Conservation (phyloP, 2,113 vertebrate genomes). For the Microcebus ravelobensis region DNA sequence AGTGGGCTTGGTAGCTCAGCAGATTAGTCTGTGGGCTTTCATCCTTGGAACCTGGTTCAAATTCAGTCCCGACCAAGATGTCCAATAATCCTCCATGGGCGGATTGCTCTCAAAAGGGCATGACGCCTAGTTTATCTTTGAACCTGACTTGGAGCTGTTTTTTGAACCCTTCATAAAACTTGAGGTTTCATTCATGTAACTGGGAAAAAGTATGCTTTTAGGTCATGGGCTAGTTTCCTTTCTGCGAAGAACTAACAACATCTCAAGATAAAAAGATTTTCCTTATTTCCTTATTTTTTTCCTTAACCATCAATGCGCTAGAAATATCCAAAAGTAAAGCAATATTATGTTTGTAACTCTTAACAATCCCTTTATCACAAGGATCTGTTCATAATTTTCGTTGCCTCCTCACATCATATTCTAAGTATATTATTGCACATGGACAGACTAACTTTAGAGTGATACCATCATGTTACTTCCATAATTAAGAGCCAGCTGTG, state of each 20-base stretch:
- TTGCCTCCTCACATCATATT: not conserved
- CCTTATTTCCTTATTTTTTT: not conserved
- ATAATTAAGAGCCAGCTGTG: not conserved
- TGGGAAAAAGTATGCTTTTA: not conserved
- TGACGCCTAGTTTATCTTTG: not conserved
- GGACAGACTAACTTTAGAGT: not conserved
- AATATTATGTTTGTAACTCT: not conserved
- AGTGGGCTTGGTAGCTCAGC: constrained; percentile 69
- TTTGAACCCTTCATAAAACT: not conserved
- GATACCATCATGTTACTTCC: not conserved
- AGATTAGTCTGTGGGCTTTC: constrained; percentile 81
- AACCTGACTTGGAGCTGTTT: not conserved
- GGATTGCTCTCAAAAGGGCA: constrained; percentile 61
- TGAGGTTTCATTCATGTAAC: constrained; percentile 42
- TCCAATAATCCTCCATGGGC: constrained; percentile 70
- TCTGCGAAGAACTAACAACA: not conserved
- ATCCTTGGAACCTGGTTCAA: constrained; percentile 82
- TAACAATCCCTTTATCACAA: not conserved
- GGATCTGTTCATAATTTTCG: not conserved
- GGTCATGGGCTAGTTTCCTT: not conserved
- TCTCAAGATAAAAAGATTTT: not conserved
- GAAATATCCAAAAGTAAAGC: not conserved
- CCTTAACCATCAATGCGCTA: not conserved
- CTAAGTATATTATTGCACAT: not conserved
- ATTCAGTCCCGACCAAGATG: constrained; percentile 70